Evolutionary conservation across 2,888 invertebrate genomes (phyloP).

Genomic region (Scrobipalpa costella): DNA sequence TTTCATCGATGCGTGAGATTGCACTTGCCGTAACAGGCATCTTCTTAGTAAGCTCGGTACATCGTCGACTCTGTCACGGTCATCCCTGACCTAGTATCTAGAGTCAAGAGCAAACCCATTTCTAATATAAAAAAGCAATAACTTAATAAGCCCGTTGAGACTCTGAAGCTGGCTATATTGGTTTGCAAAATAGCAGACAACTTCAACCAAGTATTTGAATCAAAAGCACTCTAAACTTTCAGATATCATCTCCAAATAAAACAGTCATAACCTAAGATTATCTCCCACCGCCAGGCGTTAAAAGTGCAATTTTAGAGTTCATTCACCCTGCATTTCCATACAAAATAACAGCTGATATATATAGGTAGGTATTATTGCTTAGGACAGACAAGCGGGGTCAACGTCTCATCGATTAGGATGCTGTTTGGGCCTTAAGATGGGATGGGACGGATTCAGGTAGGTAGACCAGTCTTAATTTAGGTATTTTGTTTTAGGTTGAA

Average conservation of each 20-base stretch:
- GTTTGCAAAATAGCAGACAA: too few relatives aligned
- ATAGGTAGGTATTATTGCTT: conserved; percentile 47
- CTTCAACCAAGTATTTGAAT: neutral
- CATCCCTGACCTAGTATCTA: too few relatives aligned
- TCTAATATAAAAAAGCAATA: too few relatives aligned
- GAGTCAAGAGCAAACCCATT: too few relatives aligned
- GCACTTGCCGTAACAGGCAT: too few relatives aligned
- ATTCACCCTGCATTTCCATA: conserved; percentile 12
- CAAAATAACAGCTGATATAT: conserved; percentile 16
- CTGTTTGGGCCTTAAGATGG: conserved; percentile 54
- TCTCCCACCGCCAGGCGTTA: neutral
- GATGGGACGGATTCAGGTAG: conserved; percentile 41
- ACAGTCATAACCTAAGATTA: conserved; percentile 15
- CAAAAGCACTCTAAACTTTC: neutral
- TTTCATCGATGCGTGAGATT: too few relatives aligned
- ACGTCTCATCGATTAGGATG: conserved; percentile 66
- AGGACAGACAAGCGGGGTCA: conserved; percentile 56
- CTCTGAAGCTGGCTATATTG: too few relatives aligned
- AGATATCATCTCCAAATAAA: too few relatives aligned
- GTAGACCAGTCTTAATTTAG: neutral
- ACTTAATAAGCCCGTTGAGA: too few relatives aligned
- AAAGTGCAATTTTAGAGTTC: conserved; percentile 34
- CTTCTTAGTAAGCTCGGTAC: too few relatives aligned
- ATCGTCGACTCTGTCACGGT: too few relatives aligned
- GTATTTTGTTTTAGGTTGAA: neutral